These are phyloP conservation scores for Bergia puertoricense DNA, from an alignment of 92 coral and sea anemone species.

Conservation along the genomic window DNA sequence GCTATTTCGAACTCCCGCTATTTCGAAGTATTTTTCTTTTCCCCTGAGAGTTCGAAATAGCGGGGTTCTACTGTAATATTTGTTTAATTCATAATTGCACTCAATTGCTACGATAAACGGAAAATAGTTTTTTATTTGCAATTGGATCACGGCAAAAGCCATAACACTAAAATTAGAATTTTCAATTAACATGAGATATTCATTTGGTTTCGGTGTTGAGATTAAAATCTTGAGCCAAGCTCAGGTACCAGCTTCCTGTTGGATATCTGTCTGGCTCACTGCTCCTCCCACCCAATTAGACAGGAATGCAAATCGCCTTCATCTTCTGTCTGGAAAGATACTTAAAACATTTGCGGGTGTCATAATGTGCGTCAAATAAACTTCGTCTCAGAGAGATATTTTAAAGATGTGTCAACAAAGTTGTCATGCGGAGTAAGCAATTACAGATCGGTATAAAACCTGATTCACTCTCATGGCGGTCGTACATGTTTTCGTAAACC, in stretches of 20 bases:
- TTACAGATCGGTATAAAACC: not conserved
- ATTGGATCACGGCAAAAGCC: not conserved
- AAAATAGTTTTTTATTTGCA: too few relatives aligned
- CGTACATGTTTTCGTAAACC: not conserved
- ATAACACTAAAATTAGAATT: not conserved
- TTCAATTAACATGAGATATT: not conserved
- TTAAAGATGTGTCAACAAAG: not conserved
- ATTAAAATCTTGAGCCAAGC: not conserved
- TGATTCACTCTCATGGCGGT: not conserved
- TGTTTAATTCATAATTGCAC: not conserved
- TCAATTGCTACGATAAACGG: not conserved
- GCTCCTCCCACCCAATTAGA: conserved; percentile 39
- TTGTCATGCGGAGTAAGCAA: not conserved
- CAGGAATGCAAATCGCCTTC: conserved; percentile 11
- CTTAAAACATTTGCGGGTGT: conserved; percentile 11
- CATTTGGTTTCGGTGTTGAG: not conserved
- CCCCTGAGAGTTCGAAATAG: too few relatives aligned
- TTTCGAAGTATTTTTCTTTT: too few relatives aligned
- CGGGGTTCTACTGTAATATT: too few relatives aligned
- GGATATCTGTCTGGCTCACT: not conserved
- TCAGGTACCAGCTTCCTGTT: not conserved
- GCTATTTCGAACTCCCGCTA: too few relatives aligned
- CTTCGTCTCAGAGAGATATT: not conserved
- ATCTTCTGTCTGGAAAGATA: conserved; percentile 10
- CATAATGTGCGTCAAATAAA: conserved; percentile 10